These are phyloP conservation scores for Myodes glareolus DNA, from an alignment of 2,113 vertebrate genomes.

Conservation along the genomic window DNA sequence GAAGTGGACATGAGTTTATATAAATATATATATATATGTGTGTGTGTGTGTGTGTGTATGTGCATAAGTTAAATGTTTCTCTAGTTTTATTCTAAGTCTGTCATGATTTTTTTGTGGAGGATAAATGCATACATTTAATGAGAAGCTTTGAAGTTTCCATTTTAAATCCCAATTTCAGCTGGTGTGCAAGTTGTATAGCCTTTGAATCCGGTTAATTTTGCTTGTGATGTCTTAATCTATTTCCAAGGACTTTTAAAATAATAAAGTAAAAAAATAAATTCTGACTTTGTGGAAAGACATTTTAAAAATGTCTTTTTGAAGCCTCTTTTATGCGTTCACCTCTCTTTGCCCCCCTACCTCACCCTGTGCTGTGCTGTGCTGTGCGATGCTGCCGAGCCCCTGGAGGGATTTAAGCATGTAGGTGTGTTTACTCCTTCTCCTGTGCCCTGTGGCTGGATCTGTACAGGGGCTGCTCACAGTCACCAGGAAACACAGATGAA, in stretches of 20 bases:
- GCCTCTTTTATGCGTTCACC: neutral
- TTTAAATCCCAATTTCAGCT: neutral
- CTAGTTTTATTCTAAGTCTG: neutral
- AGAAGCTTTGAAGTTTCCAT: neutral
- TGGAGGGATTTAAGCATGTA: neutral
- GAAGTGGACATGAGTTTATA: neutral
- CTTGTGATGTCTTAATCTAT: neutral
- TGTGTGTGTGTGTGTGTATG: rapidly evolving
- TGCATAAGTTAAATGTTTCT: neutral
- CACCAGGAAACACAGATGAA: neutral
- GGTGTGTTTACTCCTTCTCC: neutral
- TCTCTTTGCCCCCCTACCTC: neutral
- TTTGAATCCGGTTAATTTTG: neutral
- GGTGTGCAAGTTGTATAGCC: neutral
- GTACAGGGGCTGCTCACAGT: neutral
- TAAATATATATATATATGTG: rapidly evolving
- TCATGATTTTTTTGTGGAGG: neutral
- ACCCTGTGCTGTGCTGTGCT: neutral
- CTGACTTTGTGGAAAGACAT: neutral
- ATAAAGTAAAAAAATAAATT: neutral
- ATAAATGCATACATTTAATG: neutral
- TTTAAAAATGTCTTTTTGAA: neutral
- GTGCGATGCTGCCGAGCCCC: neutral
- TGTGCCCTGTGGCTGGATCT: neutral
- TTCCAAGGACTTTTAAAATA: neutral